Percentiles rank a stretch among this genome's conserved stretches.
Conservation (phyloP, 1,140 invertebrate genomes). For the Stenopsyche tienmushanensis region DNA sequence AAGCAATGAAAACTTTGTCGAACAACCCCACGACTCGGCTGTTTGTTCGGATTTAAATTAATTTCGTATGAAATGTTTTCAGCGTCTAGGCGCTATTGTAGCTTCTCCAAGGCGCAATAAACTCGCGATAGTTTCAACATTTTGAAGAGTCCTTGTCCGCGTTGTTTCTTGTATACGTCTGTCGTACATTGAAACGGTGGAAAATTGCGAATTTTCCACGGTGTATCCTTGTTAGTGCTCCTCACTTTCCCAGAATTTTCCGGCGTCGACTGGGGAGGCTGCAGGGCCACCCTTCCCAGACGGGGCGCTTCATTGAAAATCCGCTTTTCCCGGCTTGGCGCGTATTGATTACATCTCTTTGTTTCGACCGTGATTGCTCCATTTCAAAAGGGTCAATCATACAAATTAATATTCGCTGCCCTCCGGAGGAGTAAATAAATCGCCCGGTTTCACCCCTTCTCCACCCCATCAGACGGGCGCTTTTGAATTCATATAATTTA, state of each 20-base stretch:
- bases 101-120: too few species aligned
- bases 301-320: slow-evolving; percentile 9
- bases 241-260: neutral
- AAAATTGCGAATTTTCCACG: neutral
- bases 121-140: too few species aligned
- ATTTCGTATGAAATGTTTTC: too few species aligned
- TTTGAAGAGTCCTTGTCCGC: too few species aligned
- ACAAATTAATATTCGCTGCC: slow-evolving; percentile 26
- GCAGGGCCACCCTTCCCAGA: neutral
- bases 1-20: too few species aligned
- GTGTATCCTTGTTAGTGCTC: neutral
- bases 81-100: too few species aligned
- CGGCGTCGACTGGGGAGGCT: too few species aligned
- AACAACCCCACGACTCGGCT: too few species aligned
- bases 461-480: too few species aligned
- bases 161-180: too few species aligned
- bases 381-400: slow-evolving; percentile 15
- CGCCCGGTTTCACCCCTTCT: neutral
- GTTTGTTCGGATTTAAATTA: too few species aligned
- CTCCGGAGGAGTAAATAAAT: slow-evolving; percentile 10
- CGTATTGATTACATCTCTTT: slow-evolving; percentile 18
- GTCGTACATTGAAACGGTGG: neutral
- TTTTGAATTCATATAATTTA: too few species aligned
- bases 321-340: slow-evolving; percentile 24
- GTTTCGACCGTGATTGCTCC: slow-evolving; percentile 7